Base-by-base conservation (phyloP, 2,888 invertebrate genomes). In the Osmoderma eremita region DNA sequence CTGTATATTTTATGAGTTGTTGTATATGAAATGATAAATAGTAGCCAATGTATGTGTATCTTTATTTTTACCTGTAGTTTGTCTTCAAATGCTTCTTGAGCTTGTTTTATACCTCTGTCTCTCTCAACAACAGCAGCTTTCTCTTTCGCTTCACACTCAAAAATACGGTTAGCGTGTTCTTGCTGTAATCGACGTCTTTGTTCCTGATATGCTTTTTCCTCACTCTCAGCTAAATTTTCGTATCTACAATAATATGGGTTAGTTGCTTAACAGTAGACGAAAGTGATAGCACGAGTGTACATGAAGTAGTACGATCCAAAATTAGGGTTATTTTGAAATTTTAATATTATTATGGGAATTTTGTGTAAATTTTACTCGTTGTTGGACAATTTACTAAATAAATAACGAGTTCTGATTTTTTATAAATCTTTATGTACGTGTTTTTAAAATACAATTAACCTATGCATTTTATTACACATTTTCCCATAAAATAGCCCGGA, bases 141-240 rank as follows among this genome's bases (percentile, higher is more conserved):
- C 58, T 85, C 84, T 64, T 82, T 79, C 41, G 78, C 75, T 63
- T 87, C 86, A 68, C 84, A 85, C 67, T 84, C 83, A 13, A 81
- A 79, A 2, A 81, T 69, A 65, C 81, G 75, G 6, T 77, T 75
- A 0, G 84, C 74, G 58, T 82, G 82, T 61, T 88, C 88, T 5
- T 83, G 82, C 13, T 83, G 75, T 12, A 87, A 70, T 61, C 86
- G 80, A 61, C 83, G 81, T 24, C 85, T 80, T 73, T 87, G 84
- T 64, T 87, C 87, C 67, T 87, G 86, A 69, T 86, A 87, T 1
- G 81, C 80, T 67, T 83, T 82, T 71, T 86, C 85, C 73, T 87
- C 87, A 56, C 85, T 83, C 76, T 84, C 85, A 5, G 86, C 81
- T 76, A 87, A 83, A 56, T 85, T 84, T 74, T 87, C 87, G 49